These are phyloP conservation scores for Matsumyia berberina DNA, from an alignment of 2,888 invertebrate genomes.

Conservation along the genomic window DNA sequence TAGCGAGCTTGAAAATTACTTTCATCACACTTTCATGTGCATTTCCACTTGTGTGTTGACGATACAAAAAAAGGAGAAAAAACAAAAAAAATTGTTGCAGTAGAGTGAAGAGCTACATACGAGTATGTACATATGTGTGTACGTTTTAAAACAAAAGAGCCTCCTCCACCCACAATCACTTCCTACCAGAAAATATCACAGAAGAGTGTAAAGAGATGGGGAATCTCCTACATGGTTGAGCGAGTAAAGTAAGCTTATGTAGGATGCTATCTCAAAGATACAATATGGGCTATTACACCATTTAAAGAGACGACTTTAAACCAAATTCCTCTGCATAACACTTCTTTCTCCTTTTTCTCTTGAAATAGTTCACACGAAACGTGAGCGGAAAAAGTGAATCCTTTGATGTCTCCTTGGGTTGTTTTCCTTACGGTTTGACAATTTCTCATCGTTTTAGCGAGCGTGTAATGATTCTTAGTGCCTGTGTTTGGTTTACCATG, in stretches of 20 bases:
- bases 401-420: conserved; percentile 58
- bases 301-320: conserved; percentile 58
- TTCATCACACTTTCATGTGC: conserved; percentile 68
- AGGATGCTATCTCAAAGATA: conserved; percentile 52
- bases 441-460: conserved; percentile 64
- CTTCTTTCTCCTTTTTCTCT: conserved; percentile 1
- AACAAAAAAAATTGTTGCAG: conserved; percentile 22
- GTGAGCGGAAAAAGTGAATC: conserved; percentile 37
- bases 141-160: conserved; percentile 46
- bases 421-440: conserved; percentile 52
- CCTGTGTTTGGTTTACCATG: conserved; percentile 69
- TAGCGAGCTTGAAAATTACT: conserved; percentile 65
- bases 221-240: conserved; percentile 37
- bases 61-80: conserved; percentile 15
- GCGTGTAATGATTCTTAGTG: conserved; percentile 70
- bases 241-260: conserved; percentile 35
- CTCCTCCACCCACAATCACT: conserved; percentile 21
- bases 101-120: conserved; percentile 7
- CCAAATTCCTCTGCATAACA: conserved; percentile 11
- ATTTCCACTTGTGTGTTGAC: conserved; percentile 43
- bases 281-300: conserved; percentile 47
- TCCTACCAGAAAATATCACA: conserved; percentile 20
- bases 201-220: conserved; percentile 28
- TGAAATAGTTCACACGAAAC: conserved; percentile 60
- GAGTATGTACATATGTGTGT: too few species aligned